Conservation (phyloP, 1,140 invertebrate genomes). For the Aphidius ervi region DNA sequence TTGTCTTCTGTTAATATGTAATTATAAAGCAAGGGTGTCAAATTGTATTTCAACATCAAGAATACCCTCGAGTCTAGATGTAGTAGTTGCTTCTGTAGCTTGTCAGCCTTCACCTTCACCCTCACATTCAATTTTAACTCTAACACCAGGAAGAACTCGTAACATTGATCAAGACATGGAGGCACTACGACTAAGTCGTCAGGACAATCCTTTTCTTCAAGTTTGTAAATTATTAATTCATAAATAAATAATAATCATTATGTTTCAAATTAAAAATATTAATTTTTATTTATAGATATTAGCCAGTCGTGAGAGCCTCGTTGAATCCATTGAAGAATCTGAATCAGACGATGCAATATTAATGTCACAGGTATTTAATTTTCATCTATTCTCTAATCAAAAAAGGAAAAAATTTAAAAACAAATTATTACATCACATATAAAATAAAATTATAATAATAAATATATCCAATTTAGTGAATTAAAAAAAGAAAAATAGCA, state of each 20-base stretch:
- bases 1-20: not conserved
- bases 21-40: not conserved
- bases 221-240: constrained; percentile 41
- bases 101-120: constrained; percentile 55
- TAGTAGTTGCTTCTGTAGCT: constrained; percentile 38
- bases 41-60: constrained; percentile 40
- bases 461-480: too few species aligned
- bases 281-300: constrained; percentile 57
- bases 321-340: constrained; percentile 67
- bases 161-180: constrained; percentile 83
- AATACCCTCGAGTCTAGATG: constrained; percentile 54
- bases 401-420: constrained; percentile 8
- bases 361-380: constrained; percentile 62
- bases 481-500: too few species aligned
- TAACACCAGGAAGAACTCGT: constrained; percentile 68
- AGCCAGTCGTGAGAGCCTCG: constrained; percentile 71
- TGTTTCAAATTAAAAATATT: constrained; percentile 2
- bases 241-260: constrained; percentile 5
- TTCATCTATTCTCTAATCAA: not conserved
- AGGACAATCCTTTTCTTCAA: constrained; percentile 80
- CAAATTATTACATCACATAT: too few species aligned
- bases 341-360: constrained; percentile 72
- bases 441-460: too few species aligned
- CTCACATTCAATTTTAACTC: constrained; percentile 60
- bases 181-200: constrained; percentile 69